Percentiles rank a stretch among this genome's conserved stretches.
phyloP scores from a whole-genome alignment of 2,888 invertebrate species.

The Hermodice carunculata region DNA sequence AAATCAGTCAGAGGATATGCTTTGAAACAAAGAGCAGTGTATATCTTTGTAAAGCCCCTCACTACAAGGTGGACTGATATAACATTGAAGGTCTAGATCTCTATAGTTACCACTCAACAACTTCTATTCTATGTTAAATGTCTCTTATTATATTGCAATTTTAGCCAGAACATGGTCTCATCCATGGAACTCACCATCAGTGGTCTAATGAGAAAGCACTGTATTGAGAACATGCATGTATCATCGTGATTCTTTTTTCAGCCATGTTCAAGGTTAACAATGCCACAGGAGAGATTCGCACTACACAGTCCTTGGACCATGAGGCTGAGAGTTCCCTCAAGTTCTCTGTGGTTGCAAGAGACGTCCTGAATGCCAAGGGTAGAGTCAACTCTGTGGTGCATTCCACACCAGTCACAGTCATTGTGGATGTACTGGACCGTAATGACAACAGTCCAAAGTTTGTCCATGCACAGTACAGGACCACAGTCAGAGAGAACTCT shows the following conservation, averaged over 20 bases:
- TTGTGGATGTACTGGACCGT: conserved; percentile 20
- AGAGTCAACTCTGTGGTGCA: neutral
- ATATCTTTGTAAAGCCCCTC: no score
- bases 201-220: no score
- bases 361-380: conserved; percentile 5
- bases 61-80: no score
- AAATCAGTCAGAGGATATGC: no score
- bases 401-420: neutral
- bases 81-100: no score
- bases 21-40: no score
- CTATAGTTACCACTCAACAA: no score
- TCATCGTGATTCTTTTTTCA: conserved; percentile 6
- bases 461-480: conserved; percentile 5
- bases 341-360: conserved; percentile 6
- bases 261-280: conserved; percentile 14
- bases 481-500: conserved; percentile 15
- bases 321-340: conserved; percentile 9
- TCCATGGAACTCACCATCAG: no score
- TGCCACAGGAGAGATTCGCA: conserved; percentile 10
- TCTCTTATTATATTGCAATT: no score
- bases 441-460: conserved; percentile 29
- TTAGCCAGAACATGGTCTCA: no score
- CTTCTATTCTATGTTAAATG: no score
- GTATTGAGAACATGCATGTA: no score
- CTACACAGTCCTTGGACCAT: conserved; percentile 10